These are phyloP conservation scores for Cryptocheilus praepositus DNA, from an alignment of 2,888 invertebrate species.

Conservation along the genomic window DNA sequence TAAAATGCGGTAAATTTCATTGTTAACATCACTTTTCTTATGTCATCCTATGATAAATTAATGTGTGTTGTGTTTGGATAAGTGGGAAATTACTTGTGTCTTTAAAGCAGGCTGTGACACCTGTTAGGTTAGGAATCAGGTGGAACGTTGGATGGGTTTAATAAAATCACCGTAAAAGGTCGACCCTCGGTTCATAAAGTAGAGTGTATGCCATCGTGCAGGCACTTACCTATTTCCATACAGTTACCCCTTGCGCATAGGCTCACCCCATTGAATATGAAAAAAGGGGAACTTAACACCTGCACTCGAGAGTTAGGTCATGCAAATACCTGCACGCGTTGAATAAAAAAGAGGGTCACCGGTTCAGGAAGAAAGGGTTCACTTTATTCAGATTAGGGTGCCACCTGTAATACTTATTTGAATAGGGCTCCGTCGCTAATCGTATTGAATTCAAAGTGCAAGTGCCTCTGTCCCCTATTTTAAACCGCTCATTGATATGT, in stretches of 20 bases:
- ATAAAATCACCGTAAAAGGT: conserved; percentile 35
- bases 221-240: conserved; percentile 60
- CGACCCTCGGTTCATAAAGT: conserved; percentile 31
- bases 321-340: conserved; percentile 66
- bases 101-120: conserved; percentile 17
- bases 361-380: conserved; percentile 62
- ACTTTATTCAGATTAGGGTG: conserved; percentile 71
- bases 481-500: too few species aligned
- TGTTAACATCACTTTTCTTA: too few species aligned
- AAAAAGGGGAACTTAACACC: conserved; percentile 60
- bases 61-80: too few species aligned
- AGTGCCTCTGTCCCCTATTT: conserved; percentile 42
- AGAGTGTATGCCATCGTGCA: conserved; percentile 36
- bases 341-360: conserved; percentile 63
- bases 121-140: conserved; percentile 34
- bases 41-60: too few species aligned
- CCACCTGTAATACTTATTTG: conserved; percentile 42
- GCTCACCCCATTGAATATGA: conserved; percentile 54
- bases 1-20: too few species aligned
- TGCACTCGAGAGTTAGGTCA: conserved; percentile 52
- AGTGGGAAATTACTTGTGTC: too few species aligned
- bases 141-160: conserved; percentile 32
- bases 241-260: conserved; percentile 48
- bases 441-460: conserved; percentile 53
- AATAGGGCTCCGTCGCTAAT: conserved; percentile 46